phyloP scores from a whole-genome alignment of 2,888 invertebrate species.

The Bursaphelenchus okinawaensis region DNA sequence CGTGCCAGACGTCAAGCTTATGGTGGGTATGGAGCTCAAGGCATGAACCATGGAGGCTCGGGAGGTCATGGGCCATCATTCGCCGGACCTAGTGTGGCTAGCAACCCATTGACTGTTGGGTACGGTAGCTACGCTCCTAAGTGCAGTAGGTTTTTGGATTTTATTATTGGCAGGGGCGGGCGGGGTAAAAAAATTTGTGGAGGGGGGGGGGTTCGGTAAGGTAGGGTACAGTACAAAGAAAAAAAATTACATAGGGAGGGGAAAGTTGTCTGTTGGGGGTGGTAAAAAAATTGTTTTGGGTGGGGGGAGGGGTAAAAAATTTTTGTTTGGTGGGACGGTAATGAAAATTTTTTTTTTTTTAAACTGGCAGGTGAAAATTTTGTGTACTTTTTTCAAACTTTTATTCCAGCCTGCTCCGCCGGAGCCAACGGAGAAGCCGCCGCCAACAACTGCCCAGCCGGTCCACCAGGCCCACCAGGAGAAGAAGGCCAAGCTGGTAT shows the following conservation, averaged over 20 bases:
- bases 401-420: not conserved
- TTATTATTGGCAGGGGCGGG: too few species aligned
- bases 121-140: not conserved
- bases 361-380: too few species aligned
- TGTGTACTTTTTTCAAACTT: too few species aligned
- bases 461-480: constrained; percentile 27
- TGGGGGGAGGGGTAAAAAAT: too few species aligned
- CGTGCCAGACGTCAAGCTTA: constrained; percentile 46
- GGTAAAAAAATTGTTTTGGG: too few species aligned
- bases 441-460: constrained; percentile 32
- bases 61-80: not conserved
- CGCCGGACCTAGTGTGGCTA: not conserved
- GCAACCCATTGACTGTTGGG: constrained; percentile 6
- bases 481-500: constrained; percentile 29
- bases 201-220: too few species aligned
- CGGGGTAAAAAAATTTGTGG: too few species aligned
- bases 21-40: constrained; percentile 44
- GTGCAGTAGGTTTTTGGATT: not conserved
- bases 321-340: too few species aligned
- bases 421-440: constrained; percentile 45
- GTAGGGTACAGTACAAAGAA: too few species aligned
- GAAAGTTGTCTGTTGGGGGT: too few species aligned
- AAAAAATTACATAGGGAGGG: too few species aligned
- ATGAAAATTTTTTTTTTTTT: too few species aligned
- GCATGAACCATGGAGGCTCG: constrained; percentile 4